Evolutionary conservation across 2,797 vertebrate species (phyloP), one percentile per base, ranked within the genome.

Genomic region (Spinibarbus caldwelli): DNA sequence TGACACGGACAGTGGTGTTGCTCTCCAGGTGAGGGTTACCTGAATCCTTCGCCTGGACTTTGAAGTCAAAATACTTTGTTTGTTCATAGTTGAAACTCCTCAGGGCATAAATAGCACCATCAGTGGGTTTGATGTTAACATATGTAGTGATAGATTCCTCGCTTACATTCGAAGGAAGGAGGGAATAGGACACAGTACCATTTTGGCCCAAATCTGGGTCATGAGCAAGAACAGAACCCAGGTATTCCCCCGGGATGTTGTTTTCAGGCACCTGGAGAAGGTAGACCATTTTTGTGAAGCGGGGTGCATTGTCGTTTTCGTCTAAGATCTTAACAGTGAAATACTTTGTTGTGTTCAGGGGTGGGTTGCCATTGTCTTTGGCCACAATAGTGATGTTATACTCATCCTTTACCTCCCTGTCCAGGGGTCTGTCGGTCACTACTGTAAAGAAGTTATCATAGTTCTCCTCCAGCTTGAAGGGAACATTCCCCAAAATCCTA

Each of bases 61-160:
- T 98, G 87, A 99, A 99, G 91, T 99, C 98, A 88, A 99, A 99
- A 86, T 97, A 97, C 80, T 99, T 99, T 54, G 98, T 99, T 89
- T 99, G 98, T 85, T 99, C 98, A 0, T 99, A 99, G 93, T 99
- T 99, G 88, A 99, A 99, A 86, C 98, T 99, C 86, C 98, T 95
- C 83, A 99, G 95, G 8, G 98, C 98, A 0, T 99, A 99, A 82
- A 99, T 98, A 90, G 98, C 98, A 85, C 98, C 98, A 68, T 99
- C 99, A 29, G 98, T 97, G 34, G 98, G 98, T 86, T 99, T 99
- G 59, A 99, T 98, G 0, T 98, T 99, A 54, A 99, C 98, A 0
- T 98, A 99, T 8, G 98, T 99, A 92, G 98, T 98, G 86, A 99
- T 97, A 87, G 99, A 98, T 75, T 98, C 98, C 0, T 98, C 98